A percentile compares a stretch with the other conserved stretches of the same genome.
Evolutionary conservation across 2,888 invertebrate genomes (phyloP).

Genomic region (Mesorhabditis belari): DNA sequence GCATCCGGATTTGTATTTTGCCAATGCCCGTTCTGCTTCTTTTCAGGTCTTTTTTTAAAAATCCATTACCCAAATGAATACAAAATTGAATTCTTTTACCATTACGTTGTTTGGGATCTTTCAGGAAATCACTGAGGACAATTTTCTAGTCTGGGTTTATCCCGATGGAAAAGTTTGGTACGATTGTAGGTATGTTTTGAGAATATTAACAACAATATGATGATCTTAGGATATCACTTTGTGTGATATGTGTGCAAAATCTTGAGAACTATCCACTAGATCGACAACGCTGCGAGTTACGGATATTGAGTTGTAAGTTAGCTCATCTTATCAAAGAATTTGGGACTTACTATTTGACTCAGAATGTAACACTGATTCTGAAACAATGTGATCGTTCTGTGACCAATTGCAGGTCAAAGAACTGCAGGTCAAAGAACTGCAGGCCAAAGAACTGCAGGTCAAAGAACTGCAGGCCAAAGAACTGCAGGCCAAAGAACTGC

Average conservation of each 20-base stretch:
- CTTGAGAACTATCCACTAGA: conserved; percentile 54
- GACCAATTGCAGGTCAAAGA: no score
- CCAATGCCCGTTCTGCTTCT: conserved; percentile 45
- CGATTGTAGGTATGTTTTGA: conserved; percentile 12
- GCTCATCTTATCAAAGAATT: not conserved
- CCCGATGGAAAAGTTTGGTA: conserved; percentile 50
- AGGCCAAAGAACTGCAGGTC: no score
- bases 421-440: not conserved
- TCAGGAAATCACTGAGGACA: conserved; percentile 49
- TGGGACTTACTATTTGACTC: not conserved
- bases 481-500: no score
- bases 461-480: no score
- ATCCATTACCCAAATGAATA: not conserved
- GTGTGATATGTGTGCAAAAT: conserved; percentile 12
- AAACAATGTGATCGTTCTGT: not conserved
- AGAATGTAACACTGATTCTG: not conserved
- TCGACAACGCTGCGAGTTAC: conserved; percentile 58
- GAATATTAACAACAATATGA: no score
- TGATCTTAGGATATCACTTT: not conserved
- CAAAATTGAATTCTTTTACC: not conserved
- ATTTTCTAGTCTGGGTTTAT: conserved; percentile 51
- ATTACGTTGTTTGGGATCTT: conserved; percentile 1
- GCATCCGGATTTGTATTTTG: conserved; percentile 50
- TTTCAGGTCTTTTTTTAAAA: conserved; percentile 23
- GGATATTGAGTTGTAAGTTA: conserved; percentile 54